Percentiles rank a stretch among this genome's conserved stretches.
These are phyloP conservation scores for Podarcis cretensis DNA, from an alignment of 2,113 vertebrate genomes.

Conservation along the genomic window DNA sequence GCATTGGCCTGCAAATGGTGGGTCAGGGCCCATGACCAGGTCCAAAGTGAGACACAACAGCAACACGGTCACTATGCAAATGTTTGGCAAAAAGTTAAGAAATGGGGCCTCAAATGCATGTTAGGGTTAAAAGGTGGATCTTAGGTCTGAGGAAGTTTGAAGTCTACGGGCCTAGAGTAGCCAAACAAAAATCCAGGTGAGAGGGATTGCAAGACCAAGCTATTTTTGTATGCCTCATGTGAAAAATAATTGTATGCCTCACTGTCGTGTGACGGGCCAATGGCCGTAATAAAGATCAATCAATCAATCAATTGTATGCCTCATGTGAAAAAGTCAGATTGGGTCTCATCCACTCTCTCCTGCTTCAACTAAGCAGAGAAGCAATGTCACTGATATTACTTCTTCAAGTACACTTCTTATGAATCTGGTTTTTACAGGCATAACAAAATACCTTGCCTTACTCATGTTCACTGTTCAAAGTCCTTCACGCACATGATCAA, in stretches of 20 bases:
- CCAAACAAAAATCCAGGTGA: not conserved
- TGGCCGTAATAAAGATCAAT: too few species aligned
- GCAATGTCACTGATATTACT: not conserved
- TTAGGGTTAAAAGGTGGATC: not conserved
- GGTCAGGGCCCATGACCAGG: not conserved
- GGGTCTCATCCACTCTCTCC: not conserved
- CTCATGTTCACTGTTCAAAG: not conserved
- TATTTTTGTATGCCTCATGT: not conserved
- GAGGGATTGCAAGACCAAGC: not conserved
- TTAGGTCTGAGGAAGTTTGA: not conserved
- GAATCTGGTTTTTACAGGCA: not conserved
- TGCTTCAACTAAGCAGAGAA: not conserved
- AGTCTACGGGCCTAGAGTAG: not conserved
- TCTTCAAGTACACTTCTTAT: not conserved
- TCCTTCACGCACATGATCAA: not conserved
- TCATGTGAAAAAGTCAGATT: not conserved
- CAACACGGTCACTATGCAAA: too few species aligned
- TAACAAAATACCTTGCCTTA: not conserved
- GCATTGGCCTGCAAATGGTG: not conserved
- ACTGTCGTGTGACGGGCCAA: too few species aligned
- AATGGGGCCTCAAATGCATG: too few species aligned
- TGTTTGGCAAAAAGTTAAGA: too few species aligned
- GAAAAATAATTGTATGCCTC: not conserved
- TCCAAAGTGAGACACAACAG: too few species aligned
- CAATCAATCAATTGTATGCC: not conserved